These are phyloP conservation scores for Pithys albifrons DNA, from an alignment of 2,113 vertebrate species.

Conservation along the genomic window DNA sequence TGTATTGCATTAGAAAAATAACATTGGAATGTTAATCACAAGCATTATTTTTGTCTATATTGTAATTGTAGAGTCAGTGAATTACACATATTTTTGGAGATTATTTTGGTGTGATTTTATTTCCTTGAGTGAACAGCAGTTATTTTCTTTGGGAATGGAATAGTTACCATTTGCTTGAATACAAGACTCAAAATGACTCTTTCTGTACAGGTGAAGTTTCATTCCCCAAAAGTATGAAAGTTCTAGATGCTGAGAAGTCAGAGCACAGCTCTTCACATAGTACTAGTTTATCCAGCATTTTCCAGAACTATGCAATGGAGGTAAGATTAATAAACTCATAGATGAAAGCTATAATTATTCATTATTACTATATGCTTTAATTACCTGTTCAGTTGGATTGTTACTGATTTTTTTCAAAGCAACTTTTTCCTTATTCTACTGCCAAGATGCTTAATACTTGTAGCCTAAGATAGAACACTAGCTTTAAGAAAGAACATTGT, in stretches of 20 bases:
- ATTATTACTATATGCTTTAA: background rate
- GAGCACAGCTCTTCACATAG: conserved; percentile 89
- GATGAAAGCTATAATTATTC: background rate
- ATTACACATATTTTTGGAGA: background rate
- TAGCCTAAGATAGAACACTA: background rate
- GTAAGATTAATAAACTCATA: conserved; percentile 67
- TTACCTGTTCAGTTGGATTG: background rate
- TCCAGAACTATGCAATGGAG: conserved; percentile 95
- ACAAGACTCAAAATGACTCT: background rate
- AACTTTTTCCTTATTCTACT: background rate
- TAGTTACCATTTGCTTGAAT: background rate
- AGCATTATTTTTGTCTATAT: background rate
- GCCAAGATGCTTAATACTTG: background rate
- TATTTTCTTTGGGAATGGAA: background rate
- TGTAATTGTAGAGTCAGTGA: background rate
- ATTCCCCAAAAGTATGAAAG: conserved; percentile 76
- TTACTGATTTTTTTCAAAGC: background rate
- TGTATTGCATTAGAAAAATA: background rate
- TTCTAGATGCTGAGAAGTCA: conserved; percentile 85
- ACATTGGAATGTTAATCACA: background rate
- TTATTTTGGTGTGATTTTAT: background rate
- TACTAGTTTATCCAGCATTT: conserved; percentile 94
- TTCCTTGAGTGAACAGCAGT: background rate
- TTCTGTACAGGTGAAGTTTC: conserved; percentile 72
- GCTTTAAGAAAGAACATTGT: background rate